Conservation (phyloP, 2,888 invertebrate species). For the Yponomeuta sedellus region DNA sequence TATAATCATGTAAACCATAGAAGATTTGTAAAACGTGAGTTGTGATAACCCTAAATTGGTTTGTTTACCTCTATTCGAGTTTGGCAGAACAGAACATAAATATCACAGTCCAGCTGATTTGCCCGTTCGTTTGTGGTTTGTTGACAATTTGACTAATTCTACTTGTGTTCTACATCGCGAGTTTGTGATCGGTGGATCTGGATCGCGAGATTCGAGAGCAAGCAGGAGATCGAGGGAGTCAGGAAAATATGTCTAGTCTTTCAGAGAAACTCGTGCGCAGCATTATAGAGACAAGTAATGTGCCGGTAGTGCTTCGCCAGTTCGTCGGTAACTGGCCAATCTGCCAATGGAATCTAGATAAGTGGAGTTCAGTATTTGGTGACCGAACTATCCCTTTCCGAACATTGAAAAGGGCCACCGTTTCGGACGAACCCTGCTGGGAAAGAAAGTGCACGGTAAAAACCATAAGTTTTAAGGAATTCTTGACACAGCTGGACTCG, state of each 20-base stretch:
- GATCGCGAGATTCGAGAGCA: no score
- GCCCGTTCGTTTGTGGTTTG: no score
- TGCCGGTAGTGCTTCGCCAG: constrained; percentile 73
- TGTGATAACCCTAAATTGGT: no score
- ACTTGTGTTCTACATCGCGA: no score
- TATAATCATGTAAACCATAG: no score
- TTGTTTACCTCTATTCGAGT: no score
- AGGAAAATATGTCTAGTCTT: not conserved
- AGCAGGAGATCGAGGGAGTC: not conserved
- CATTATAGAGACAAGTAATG: not conserved
- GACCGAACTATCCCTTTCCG: constrained; percentile 77
- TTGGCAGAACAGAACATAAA: no score
- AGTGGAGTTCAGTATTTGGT: constrained; percentile 77
- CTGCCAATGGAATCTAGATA: constrained; percentile 75
- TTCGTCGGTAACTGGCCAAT: constrained; percentile 75
- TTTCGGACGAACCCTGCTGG: constrained; percentile 83
- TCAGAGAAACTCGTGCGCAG: not conserved
- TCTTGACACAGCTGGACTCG: constrained; percentile 60
- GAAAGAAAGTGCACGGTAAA: constrained; percentile 81
- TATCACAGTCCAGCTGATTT: no score
- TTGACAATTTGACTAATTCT: no score
- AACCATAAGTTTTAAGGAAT: constrained; percentile 78
- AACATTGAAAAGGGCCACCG: constrained; percentile 49
- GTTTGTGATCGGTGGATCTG: no score
- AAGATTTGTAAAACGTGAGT: no score